Conservation (phyloP, 2,888 invertebrate genomes). For the Papilio gigon region DNA sequence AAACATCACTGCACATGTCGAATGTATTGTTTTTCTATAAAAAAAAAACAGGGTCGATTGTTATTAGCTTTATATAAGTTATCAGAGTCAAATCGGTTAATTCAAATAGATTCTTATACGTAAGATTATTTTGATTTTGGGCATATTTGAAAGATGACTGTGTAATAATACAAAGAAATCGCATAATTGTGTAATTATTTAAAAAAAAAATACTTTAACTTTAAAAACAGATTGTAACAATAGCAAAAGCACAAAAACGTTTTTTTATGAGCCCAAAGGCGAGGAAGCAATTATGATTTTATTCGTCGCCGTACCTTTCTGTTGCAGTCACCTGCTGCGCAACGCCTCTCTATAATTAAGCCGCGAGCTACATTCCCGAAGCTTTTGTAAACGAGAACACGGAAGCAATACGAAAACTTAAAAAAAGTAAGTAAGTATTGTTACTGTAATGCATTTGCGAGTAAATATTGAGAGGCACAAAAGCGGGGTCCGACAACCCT, state of each 20-base stretch:
- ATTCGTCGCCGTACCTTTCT: slow-evolving; percentile 64
- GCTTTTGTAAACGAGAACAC: slow-evolving; percentile 81
- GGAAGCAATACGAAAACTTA: slow-evolving; percentile 80
- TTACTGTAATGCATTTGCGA: slow-evolving; percentile 81
- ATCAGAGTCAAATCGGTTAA: background rate
- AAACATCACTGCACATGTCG: slow-evolving; percentile 52
- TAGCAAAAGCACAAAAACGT: slow-evolving; percentile 58
- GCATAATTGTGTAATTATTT: slow-evolving; percentile 26
- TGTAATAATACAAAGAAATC: background rate
- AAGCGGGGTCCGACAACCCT: slow-evolving; percentile 77
- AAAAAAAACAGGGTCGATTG: slow-evolving; percentile 27
- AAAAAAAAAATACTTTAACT: slow-evolving; percentile 14
- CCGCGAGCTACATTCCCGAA: slow-evolving; percentile 75
- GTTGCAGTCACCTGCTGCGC: slow-evolving; percentile 75
- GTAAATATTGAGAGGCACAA: slow-evolving; percentile 81
- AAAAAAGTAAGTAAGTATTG: slow-evolving; percentile 81
- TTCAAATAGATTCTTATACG: background rate
- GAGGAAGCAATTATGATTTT: slow-evolving; percentile 72
- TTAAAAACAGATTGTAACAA: slow-evolving; percentile 50
- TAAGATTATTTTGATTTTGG: background rate
- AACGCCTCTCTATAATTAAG: slow-evolving; percentile 77
- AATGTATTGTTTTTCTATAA: slow-evolving; percentile 27
- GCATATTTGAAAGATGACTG: background rate
- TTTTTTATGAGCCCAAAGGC: slow-evolving; percentile 59
- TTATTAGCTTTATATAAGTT: slow-evolving; percentile 17